Evolutionary conservation across 2,797 vertebrate species (phyloP), one percentile per base, ranked within the genome.

Genomic region (Gobio occitaniae): DNA sequence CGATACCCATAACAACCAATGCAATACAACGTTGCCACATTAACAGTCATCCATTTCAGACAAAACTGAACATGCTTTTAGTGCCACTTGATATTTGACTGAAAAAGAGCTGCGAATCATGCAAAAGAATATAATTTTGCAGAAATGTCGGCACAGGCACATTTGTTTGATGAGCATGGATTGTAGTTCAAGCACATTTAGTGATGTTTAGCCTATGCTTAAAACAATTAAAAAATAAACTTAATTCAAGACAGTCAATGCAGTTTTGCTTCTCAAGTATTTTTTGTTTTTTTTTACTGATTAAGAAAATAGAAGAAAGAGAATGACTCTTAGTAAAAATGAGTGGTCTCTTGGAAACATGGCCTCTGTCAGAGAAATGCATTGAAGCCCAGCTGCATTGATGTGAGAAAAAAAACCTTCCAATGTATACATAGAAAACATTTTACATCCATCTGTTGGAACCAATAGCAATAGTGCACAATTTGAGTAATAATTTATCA

Each of bases 401-500:
- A 75, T 7, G 9, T 75, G 52, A 47, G 38, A 32, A 7, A 54
- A n/a, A 16, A 17, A 29, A 29, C 1, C 21, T 6, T 6, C 7
- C 4, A 72, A 7, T 15, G 4, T 29, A 50, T 72, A 8, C 25
- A 25, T 17, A 47, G 25, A 80, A 63, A 80, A 66, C 15, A 69
- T 54, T 80, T 48, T 48, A 74, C 54, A 82, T 72, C 12, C 80
- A 63, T 82, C 68, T 47, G n/a, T 61, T 2, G n/a, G n/a, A 82
- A 13, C 15, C 38, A 8, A 69, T 71, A 69, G 29, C 52, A 71
- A 47, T 2, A 8, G 65, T n/a, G 15, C 4, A 36, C 13, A 2
- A 4, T 48, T 19, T 38, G 8, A 65, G 59, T 65, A 83, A 75
- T 75, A 44, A 52, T 38, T 75, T 75, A 38, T 75, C 13, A 52